phyloP scores from a whole-genome alignment of 2,888 invertebrate genomes.

The Cheilosia soror region DNA sequence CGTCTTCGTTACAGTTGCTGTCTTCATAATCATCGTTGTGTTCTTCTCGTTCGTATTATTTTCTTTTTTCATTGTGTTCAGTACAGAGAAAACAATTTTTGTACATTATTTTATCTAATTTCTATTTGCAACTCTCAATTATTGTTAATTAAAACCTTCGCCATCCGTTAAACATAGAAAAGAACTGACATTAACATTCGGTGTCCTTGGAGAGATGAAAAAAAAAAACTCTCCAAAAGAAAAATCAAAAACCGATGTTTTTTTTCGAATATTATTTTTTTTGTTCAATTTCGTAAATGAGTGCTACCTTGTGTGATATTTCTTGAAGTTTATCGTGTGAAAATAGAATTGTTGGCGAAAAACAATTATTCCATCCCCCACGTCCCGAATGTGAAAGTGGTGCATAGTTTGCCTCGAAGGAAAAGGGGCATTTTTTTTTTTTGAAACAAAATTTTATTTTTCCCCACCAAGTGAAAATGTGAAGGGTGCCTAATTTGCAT shows the following conservation, averaged over 20 bases:
- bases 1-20: slow-evolving; percentile 61
- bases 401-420: not conserved
- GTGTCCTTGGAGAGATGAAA: no score
- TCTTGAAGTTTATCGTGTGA: no score
- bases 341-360: no score
- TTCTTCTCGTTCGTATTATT: slow-evolving; percentile 67
- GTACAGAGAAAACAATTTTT: slow-evolving; percentile 53
- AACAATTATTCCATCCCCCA: no score
- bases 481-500: not conserved
- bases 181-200: no score
- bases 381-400: not conserved
- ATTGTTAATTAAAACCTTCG: not conserved
- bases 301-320: no score
- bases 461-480: not conserved
- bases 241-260: no score
- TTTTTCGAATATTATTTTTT: no score
- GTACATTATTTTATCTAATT: slow-evolving; percentile 20
- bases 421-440: not conserved
- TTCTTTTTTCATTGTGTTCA: slow-evolving; percentile 28
- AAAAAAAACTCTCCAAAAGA: no score
- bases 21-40: slow-evolving; percentile 68
- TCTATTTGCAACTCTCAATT: not conserved
- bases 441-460: not conserved
- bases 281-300: no score
- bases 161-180: not conserved